A percentile compares a stretch with the other conserved stretches of the same genome.
phyloP scores from a whole-genome alignment of 2,888 invertebrate genomes.

The Patella pellucida region DNA sequence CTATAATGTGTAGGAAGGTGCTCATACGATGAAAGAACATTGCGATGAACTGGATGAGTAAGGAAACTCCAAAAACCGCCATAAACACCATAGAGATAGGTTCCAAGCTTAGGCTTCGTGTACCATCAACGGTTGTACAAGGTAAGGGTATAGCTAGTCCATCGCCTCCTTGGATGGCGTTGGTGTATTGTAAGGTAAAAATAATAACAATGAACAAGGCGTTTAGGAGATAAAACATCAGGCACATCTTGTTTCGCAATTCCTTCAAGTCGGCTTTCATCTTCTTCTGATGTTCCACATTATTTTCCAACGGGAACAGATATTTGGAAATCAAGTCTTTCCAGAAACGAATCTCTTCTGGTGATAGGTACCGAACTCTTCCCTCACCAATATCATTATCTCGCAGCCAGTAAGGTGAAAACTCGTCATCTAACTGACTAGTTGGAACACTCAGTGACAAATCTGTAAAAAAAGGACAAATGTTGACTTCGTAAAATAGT shows the following conservation, averaged over 20 bases:
- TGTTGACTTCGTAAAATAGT: background rate
- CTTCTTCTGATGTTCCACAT: constrained; percentile 76
- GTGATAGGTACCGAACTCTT: constrained; percentile 86
- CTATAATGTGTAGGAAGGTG: constrained; percentile 94
- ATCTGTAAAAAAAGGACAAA: constrained; percentile 13
- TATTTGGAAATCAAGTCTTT: constrained; percentile 92
- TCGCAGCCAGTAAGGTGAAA: constrained; percentile 93
- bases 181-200: constrained; percentile 95
- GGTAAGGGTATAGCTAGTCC: constrained; percentile 52
- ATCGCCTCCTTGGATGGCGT: constrained; percentile 30
- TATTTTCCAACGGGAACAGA: constrained; percentile 91
- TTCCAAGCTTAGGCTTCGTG: constrained; percentile 47
- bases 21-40: constrained; percentile 99
- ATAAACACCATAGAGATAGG: constrained; percentile 85
- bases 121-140: constrained; percentile 38
- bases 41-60: constrained; percentile 94
- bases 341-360: constrained; percentile 91
- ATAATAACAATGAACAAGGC: constrained; percentile 98
- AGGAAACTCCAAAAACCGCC: constrained; percentile 95
- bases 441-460: background rate
- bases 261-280: constrained; percentile 79
- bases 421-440: constrained; percentile 82
- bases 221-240: constrained; percentile 94
- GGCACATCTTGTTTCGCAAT: constrained; percentile 85
- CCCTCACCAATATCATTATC: constrained; percentile 91